Base-by-base conservation (phyloP, 1,140 invertebrate species). In the Eupristina koningsbergeri region DNA sequence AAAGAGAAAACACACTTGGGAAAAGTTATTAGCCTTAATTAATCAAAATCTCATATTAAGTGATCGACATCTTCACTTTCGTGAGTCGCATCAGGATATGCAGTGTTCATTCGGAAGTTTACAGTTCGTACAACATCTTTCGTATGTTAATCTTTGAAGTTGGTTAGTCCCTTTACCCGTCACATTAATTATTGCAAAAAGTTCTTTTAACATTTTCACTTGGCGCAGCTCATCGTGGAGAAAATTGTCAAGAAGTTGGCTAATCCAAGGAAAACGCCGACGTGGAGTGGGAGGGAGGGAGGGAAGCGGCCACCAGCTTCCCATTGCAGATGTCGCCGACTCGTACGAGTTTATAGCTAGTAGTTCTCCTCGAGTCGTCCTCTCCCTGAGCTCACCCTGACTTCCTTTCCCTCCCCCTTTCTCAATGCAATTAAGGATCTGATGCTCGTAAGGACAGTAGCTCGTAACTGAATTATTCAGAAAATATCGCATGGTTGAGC, bases 401-500 rank as follows among this genome's bases (percentile, higher is more conserved):
- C 63, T 64, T 34, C 31, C 17, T 15, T 22, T 73, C 69, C 29
- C n/a, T 22, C 34, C 36, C 78, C 45, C 83, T 82, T 78, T 80
- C 71, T 73, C 64, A 81, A 88, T 85, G 88, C 89, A 89, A 89
- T 90, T 86, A 89, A 89, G 86, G 74, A 64, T 78, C 84, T 53
- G 58, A 61, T 86, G 81, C 67, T 87, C 86, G 86, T 80, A 50
- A 88, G 86, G 81, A 88, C 86, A 88, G 84, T 86, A 86, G 87
- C 86, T 87, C 85, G 86, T 88, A 86, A 78, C 86, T 90, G 90
- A 91, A 91, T 91, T 88, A 91, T 91, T 91, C 90, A 91, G 87
- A 87, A 87, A 85, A 87, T 88, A 87, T 89, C 88, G 87, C 86
- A 84, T 86, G 87, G 87, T 76, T 47, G 73, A 41, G 26, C 39